Percentiles rank a stretch among this genome's conserved stretches.
phyloP scores from a whole-genome alignment of 2,797 vertebrate genomes.

The Furcifer pardalis region DNA sequence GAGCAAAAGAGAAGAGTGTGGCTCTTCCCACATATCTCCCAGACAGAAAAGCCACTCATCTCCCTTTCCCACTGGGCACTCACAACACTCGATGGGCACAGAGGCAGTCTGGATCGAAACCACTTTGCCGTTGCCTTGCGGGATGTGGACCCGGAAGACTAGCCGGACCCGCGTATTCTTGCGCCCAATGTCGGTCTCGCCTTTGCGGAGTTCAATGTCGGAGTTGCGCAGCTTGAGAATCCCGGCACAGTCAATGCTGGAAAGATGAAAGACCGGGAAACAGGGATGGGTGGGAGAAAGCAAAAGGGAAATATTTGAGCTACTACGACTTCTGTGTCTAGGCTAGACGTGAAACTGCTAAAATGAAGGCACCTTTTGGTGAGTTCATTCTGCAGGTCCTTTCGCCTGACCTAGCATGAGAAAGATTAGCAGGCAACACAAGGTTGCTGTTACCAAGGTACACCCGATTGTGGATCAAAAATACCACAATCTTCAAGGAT shows the following conservation, averaged over 20 bases:
- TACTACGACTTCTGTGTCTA: too few species aligned
- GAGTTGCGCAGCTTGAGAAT: constrained; percentile 94
- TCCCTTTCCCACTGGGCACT: constrained; percentile 65
- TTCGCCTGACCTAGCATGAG: too few species aligned
- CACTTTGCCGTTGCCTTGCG: constrained; percentile 84
- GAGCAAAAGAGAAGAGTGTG: too few species aligned
- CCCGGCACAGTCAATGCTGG: constrained; percentile 91
- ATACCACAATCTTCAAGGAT: too few species aligned
- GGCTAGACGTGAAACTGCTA: too few species aligned
- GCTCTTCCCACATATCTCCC: too few species aligned
- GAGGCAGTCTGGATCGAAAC: constrained; percentile 89
- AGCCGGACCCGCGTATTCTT: constrained; percentile 91
- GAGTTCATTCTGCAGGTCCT: too few species aligned
- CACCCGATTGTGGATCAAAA: too few species aligned
- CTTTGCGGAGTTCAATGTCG: constrained; percentile 93
- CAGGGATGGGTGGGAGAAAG: neutral
- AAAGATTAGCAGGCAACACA: too few species aligned
- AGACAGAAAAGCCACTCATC: neutral
- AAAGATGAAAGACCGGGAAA: neutral
- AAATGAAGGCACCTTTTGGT: too few species aligned
- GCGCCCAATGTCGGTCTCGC: constrained; percentile 93
- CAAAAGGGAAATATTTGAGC: neutral
- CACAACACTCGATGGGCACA: constrained; percentile 93
- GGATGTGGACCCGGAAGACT: constrained; percentile 89
- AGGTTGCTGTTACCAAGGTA: too few species aligned